phyloP scores from a whole-genome alignment of 1,140 invertebrate species.

The Colletes latitarsis region DNA sequence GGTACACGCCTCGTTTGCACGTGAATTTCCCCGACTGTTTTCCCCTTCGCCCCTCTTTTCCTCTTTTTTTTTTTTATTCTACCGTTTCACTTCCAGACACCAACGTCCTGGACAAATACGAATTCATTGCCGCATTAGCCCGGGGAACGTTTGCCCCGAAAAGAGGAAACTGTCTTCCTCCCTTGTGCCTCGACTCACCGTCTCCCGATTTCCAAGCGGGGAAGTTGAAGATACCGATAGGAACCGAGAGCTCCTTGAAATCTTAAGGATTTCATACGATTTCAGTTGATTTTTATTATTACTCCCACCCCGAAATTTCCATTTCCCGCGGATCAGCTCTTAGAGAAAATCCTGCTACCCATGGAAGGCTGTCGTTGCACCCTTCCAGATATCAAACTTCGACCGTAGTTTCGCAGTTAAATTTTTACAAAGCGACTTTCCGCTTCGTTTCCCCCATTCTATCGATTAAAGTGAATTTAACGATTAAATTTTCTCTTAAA shows the following conservation, averaged over 20 bases:
- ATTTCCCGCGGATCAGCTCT: slow-evolving; percentile 1
- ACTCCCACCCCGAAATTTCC: background rate
- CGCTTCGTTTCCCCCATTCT: background rate
- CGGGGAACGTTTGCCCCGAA: slow-evolving; percentile 48
- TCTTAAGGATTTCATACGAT: slow-evolving; percentile 34
- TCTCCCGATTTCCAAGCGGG: background rate
- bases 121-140: slow-evolving; percentile 66
- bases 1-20: slow-evolving; percentile 50
- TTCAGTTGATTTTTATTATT: slow-evolving; percentile 59
- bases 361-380: background rate
- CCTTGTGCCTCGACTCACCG: background rate
- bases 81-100: slow-evolving; percentile 48
- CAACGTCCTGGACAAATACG: slow-evolving; percentile 64
- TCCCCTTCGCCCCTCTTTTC: background rate
- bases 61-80: slow-evolving; percentile 1
- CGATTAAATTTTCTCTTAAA: too few relatives aligned
- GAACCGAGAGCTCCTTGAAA: slow-evolving; percentile 14
- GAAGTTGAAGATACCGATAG: slow-evolving; percentile 34
- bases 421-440: background rate
- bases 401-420: background rate
- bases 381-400: background rate
- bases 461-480: too few relatives aligned
- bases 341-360: background rate
- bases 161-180: slow-evolving; percentile 33
- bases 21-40: slow-evolving; percentile 39